A percentile compares a stretch with the other conserved stretches of the same genome.
Conservation (phyloP, 1,140 invertebrate genomes). For the Prorops nasuta region DNA sequence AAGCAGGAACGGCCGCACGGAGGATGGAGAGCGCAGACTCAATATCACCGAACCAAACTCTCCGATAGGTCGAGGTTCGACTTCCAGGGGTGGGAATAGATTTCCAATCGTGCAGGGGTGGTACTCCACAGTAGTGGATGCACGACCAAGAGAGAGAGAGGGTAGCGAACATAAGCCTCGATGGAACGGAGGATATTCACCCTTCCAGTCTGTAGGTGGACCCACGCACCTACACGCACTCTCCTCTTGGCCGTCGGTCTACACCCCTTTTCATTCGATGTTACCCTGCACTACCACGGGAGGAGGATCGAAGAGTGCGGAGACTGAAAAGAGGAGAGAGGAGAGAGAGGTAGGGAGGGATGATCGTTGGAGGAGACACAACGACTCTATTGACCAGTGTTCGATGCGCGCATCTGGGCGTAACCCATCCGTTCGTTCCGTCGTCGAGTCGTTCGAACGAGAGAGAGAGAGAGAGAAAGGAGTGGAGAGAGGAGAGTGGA, state of each 20-base stretch:
- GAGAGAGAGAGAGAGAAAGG: slow-evolving; percentile 27
- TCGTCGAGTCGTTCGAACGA: slow-evolving; percentile 13
- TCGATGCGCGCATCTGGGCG: slow-evolving; percentile 59
- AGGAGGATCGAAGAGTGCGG: slow-evolving; percentile 4
- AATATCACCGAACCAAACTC: slow-evolving; percentile 56
- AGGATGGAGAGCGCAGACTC: slow-evolving; percentile 51
- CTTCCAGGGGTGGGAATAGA: slow-evolving; percentile 57
- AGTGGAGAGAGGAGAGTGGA: slow-evolving; percentile 4
- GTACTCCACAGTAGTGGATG: slow-evolving; percentile 35
- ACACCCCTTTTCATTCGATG: slow-evolving; percentile 8
- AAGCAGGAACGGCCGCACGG: slow-evolving; percentile 13
- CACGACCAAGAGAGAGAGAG: slow-evolving; percentile 18
- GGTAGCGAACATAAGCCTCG: no score
- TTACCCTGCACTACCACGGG: no score
- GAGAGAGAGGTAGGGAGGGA: no score
- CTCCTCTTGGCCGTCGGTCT: slow-evolving; percentile 19
- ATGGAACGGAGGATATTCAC: no score
- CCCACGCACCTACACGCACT: slow-evolving; percentile 49
- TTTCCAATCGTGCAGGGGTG: slow-evolving; percentile 57
- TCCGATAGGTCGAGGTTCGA: slow-evolving; percentile 59
- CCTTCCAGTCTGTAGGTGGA: slow-evolving; percentile 49
- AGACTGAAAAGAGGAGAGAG: no score
- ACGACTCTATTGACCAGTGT: slow-evolving; percentile 55
- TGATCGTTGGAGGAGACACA: slow-evolving; percentile 33
- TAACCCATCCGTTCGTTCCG: slow-evolving; percentile 52